Conservation (phyloP, 2,888 invertebrate genomes). For the Sicus ferrugineus region DNA sequence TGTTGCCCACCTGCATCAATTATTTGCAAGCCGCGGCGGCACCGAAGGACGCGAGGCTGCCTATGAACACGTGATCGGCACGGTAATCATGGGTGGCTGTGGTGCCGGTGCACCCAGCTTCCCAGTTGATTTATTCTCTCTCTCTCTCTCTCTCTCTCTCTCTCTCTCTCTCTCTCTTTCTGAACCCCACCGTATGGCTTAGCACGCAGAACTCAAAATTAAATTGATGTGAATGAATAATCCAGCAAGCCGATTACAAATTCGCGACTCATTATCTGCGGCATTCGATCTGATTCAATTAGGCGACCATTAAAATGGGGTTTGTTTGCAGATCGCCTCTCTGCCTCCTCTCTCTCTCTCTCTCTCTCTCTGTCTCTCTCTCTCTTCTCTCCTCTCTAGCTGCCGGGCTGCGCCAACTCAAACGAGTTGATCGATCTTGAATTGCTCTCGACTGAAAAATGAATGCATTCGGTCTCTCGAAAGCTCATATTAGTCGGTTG, state of each 20-base stretch:
- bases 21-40: neutral
- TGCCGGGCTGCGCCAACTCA: neutral
- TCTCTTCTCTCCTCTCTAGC: too few relatives aligned
- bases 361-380: too few relatives aligned
- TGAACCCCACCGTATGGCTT: too few relatives aligned
- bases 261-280: constrained; percentile 23
- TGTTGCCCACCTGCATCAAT: neutral
- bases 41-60: neutral
- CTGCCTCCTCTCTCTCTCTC: too few relatives aligned
- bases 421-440: neutral
- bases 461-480: neutral
- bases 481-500: too few relatives aligned
- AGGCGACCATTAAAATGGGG: constrained; percentile 10
- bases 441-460: neutral
- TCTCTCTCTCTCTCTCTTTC: neutral
- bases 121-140: neutral
- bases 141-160: neutral
- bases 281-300: constrained; percentile 31
- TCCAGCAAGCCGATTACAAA: constrained; percentile 2
- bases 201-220: constrained; percentile 18
- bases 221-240: constrained; percentile 31
- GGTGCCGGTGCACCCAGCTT: neutral
- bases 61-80: constrained; percentile 10
- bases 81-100: constrained; percentile 17
- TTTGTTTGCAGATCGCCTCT: neutral